Evolutionary conservation across 2,797 vertebrate species (phyloP).

Genomic region (Rhabdomys pumilio): DNA sequence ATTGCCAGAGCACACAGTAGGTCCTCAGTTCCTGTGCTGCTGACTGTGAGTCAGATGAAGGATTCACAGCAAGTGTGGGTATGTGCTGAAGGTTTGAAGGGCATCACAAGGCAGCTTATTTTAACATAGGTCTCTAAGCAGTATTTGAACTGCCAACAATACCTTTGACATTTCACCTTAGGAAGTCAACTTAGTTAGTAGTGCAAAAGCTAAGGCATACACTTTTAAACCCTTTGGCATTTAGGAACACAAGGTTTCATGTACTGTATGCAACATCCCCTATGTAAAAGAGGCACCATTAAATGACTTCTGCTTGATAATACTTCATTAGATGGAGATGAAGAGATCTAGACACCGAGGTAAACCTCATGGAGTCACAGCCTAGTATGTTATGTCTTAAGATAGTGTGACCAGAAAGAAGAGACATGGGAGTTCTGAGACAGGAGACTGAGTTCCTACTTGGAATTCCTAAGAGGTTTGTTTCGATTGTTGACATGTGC

Average conservation of each 20-base stretch:
- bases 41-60: not conserved
- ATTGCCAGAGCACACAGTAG: not conserved
- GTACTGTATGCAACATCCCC: not conserved
- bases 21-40: not conserved
- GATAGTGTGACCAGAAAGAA: not conserved
- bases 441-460: not conserved
- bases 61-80: not conserved
- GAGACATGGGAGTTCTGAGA: not conserved
- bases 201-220: not conserved
- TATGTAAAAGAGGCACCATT: not conserved
- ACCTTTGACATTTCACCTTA: not conserved
- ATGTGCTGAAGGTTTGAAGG: not conserved
- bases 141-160: not conserved
- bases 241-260: not conserved
- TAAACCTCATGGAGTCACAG: not conserved
- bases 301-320: constrained; percentile 5
- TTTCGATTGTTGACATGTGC: too few species aligned
- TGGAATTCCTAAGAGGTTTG: not conserved
- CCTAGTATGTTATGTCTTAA: not conserved
- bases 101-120: not conserved
- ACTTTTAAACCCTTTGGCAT: not conserved
- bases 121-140: not conserved
- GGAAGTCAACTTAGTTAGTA: not conserved
- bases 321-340: not conserved
- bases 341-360: not conserved